phyloP scores from a whole-genome alignment of 2,113 vertebrate genomes.

The Naja naja region DNA sequence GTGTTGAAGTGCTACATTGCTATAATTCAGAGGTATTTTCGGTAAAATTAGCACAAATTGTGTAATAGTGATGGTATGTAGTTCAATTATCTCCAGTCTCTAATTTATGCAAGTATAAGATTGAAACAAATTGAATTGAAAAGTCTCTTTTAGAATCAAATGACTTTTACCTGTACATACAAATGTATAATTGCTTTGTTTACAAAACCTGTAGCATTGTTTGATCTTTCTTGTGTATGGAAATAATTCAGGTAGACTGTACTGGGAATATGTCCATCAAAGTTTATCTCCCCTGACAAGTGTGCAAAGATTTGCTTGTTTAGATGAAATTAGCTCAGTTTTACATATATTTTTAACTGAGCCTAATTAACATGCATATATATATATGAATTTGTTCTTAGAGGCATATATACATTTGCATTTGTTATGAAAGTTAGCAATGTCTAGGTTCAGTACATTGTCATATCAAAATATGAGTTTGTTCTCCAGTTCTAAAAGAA shows the following conservation, averaged over 20 bases:
- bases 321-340: conserved; percentile 40
- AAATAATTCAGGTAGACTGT: conserved; percentile 75
- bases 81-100: conserved; percentile 22
- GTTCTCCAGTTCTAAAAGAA: background rate
- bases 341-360: conserved; percentile 43
- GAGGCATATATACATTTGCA: background rate
- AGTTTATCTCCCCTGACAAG: conserved; percentile 55
- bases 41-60: conserved; percentile 65
- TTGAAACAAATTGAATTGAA: conserved; percentile 52
- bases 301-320: conserved; percentile 55
- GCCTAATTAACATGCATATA: conserved; percentile 39
- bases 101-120: conserved; percentile 52
- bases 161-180: conserved; percentile 71
- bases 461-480: background rate
- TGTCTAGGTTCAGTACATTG: background rate
- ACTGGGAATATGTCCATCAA: conserved; percentile 62
- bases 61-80: conserved; percentile 53
- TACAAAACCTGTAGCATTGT: conserved; percentile 67
- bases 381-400: conserved; percentile 20
- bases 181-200: conserved; percentile 66
- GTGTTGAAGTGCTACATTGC: conserved; percentile 65
- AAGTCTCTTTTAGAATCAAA: conserved; percentile 63
- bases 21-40: conserved; percentile 61
- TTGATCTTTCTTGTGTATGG: conserved; percentile 65
- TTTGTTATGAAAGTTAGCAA: background rate